Evolutionary conservation across 2,797 vertebrate species (phyloP).

Genomic region (Gymnodraco acuticeps): DNA sequence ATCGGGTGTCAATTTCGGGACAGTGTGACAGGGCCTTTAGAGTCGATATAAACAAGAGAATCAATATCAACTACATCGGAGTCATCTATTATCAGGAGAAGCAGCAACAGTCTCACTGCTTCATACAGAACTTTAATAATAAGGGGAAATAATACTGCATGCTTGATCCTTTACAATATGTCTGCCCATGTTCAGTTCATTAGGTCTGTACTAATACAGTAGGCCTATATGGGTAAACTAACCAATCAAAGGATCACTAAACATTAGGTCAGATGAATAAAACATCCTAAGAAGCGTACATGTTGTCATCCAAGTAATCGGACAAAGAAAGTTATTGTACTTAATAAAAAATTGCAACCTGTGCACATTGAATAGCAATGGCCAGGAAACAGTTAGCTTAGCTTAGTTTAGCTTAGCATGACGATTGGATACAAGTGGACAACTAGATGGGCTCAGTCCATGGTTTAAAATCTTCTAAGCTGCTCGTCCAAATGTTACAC

Average conservation of each 20-base stretch:
- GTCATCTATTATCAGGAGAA: conserved; percentile 50
- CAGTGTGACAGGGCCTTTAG: too few species aligned
- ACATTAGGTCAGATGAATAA: neutral
- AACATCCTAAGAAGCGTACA: neutral
- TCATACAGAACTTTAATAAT: neutral
- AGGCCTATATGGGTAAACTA: neutral
- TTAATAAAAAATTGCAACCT: too few species aligned
- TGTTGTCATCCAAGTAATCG: neutral
- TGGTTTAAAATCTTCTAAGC: too few species aligned
- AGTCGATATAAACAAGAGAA: conserved; percentile 52
- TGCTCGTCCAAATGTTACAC: too few species aligned
- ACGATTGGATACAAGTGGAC: neutral
- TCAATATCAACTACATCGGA: conserved; percentile 52
- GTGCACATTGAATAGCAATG: neutral
- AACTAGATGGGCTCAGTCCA: neutral
- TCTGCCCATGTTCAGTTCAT: neutral
- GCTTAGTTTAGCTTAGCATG: neutral
- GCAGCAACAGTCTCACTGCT: conserved; percentile 9
- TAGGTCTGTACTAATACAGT: neutral
- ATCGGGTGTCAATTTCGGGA: too few species aligned
- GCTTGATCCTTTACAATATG: neutral
- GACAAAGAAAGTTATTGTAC: neutral
- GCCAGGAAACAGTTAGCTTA: neutral
- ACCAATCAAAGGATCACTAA: neutral
- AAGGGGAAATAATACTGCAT: neutral